phyloP scores from a whole-genome alignment of 2,888 invertebrate genomes.

The Diarsia mendica region DNA sequence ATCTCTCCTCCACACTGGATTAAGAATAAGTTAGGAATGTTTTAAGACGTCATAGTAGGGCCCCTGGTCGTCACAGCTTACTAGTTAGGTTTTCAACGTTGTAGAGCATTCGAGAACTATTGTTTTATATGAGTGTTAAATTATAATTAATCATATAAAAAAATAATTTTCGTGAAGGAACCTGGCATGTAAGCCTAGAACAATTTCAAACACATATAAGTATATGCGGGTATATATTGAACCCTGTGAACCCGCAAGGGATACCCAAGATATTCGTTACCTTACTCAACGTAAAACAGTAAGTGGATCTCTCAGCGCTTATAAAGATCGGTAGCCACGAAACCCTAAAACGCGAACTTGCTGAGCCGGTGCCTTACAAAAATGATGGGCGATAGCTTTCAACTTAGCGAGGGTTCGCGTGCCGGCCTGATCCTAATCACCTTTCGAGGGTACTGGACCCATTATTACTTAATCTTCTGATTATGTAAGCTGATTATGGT shows the following conservation, averaged over 20 bases:
- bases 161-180: neutral
- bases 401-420: slow-evolving; percentile 46
- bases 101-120: neutral
- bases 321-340: slow-evolving; percentile 38
- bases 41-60: too few relatives aligned
- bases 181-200: neutral
- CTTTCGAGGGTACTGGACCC: slow-evolving; percentile 55
- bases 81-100: neutral
- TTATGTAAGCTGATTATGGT: slow-evolving; percentile 58
- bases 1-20: too few relatives aligned
- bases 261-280: slow-evolving; percentile 23
- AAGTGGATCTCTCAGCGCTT: slow-evolving; percentile 51
- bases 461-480: slow-evolving; percentile 66
- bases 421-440: slow-evolving; percentile 57
- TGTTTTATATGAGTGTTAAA: neutral
- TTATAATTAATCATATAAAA: neutral
- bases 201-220: neutral
- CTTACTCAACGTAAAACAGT: slow-evolving; percentile 44
- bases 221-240: neutral
- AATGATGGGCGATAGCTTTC: slow-evolving; percentile 57
- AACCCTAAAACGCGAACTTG: slow-evolving; percentile 39
- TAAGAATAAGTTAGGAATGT: too few relatives aligned
- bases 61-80: neutral
- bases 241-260: slow-evolving; percentile 1
- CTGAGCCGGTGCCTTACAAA: slow-evolving; percentile 45